phyloP scores from a whole-genome alignment of 2,113 vertebrate genomes.

The Hyla sarda region DNA sequence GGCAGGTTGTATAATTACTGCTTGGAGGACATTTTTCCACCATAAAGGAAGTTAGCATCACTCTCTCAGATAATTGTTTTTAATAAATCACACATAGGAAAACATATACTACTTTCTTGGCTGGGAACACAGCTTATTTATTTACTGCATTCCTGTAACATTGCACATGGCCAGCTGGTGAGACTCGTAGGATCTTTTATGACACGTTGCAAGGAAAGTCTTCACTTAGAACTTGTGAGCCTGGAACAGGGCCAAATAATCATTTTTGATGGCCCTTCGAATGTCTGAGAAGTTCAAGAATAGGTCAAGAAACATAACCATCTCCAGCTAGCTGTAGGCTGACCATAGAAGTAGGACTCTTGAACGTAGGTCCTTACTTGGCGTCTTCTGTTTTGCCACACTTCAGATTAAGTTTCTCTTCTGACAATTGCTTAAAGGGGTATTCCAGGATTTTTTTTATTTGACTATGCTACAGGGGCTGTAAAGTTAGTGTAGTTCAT shows the following conservation, averaged over 20 bases:
- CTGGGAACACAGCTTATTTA: constrained; percentile 39
- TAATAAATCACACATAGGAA: constrained; percentile 33
- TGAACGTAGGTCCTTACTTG: background rate
- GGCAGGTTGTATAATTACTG: constrained; percentile 21
- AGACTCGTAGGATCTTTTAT: background rate
- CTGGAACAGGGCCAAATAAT: background rate
- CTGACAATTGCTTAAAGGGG: too few relatives aligned
- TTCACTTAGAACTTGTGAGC: constrained; percentile 2
- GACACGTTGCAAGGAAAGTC: constrained; percentile 11
- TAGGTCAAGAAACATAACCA: background rate
- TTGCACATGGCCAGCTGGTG: constrained; percentile 12
- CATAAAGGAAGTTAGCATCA: constrained; percentile 15
- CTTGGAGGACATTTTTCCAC: constrained; percentile 13
- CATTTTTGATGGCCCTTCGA: background rate
- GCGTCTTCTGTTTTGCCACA: background rate
- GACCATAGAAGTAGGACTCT: background rate
- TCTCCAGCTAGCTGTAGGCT: background rate
- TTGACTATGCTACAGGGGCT: too few relatives aligned
- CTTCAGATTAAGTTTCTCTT: background rate
- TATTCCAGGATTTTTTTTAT: too few relatives aligned
- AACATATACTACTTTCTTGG: constrained; percentile 7
- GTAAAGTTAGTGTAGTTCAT: too few relatives aligned
- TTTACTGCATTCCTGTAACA: constrained; percentile 24
- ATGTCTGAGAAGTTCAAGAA: background rate
- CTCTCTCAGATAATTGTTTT: constrained; percentile 35